Evolutionary conservation across 2,888 invertebrate species (phyloP), one percentile per base, ranked within the genome.

Genomic region (Brachypterus glaber): DNA sequence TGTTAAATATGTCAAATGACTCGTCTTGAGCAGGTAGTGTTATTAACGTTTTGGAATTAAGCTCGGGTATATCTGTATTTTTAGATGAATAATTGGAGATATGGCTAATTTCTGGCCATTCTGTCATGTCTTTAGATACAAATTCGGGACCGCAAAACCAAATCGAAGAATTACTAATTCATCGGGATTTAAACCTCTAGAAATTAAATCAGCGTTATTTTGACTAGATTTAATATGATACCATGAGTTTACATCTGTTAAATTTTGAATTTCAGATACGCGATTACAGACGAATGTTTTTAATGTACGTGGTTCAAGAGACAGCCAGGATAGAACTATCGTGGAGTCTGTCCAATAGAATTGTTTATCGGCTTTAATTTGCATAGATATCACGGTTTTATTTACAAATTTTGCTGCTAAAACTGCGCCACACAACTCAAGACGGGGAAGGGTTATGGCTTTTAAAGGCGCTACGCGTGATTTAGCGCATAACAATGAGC

Each of bases 141-240:
- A 21, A 21, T 5, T 21, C 21, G 9, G 50, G 45, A n/a, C 48
- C 46, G 17, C 43, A 24, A 46, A 46, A 50, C 49, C 49, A 48
- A 21, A 48, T 12, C 33, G 13, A 12, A 14, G 30, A 4, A 26
- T 21, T 12, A 27, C 27, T 21, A 49, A 18, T 13, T 40, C 17
- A 26, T 32, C 30, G 4, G 47, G 30, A 12, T 32, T 15, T 7
- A 38, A 27, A 9, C 52, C 49, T 5, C 52, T 39, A 5, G 50
- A 46, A 4, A 49, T 41, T 7, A 50, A 18, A 35, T 54, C 54
- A n/a, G 51, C 47, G 7, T 43, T 43, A 39, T 44, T 44, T 21
- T 40, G 13, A 8, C 4, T 15, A 25, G 46, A 33, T 4, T 11
- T 13, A 21, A 48, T 27, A 12, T 46, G 41, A 4, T 27, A 24